Evolutionary conservation across 2,797 vertebrate genomes (phyloP), one percentile per base, ranked within the genome.

Genomic region (Vultur gryphus): DNA sequence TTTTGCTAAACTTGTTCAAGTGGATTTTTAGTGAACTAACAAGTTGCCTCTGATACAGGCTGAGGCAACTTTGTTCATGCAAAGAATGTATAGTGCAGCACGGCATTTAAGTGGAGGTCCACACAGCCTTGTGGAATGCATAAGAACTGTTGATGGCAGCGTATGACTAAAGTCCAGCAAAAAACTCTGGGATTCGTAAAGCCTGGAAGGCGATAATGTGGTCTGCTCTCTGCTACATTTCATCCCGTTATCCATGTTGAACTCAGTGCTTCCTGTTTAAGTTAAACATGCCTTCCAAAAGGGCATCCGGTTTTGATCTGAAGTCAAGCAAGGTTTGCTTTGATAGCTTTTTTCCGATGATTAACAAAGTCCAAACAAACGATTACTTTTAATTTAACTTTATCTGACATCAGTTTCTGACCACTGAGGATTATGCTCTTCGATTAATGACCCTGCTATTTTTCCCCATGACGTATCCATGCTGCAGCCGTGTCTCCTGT

Each of bases 191-290:
- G 72, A 54, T 81, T 58, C 11, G 3, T 35, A 35, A 39, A 75
- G 41, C 61, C 76, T 85, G 54, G 46, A 69, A 93, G 54, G 48
- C 0, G 6, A 90, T 43, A 81, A 70, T 37, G 84, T 64, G 79
- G 49, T 96, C 96, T 97, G 95, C 58, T 93, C 61, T 96, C 84
- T 96, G 91, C 95, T 96, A 15, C 65, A 11, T 79, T 92, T 95
- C 94, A 95, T 87, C 93, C 84, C 1, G 0, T 95, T 97, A 96
- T 96, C 94, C 95, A 75, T 76, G 57, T 7, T 90, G 89, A 91
- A 72, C 92, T 85, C 57, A 19, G 37, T 31, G 72, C 35, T 96
- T 97, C 96, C 94, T 97, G 95, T 95, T 91, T 86, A 91, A 94
- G 24, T 93, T 94, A 90, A 89, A 89, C 94, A 76, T 46, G 72